A percentile compares a stretch with the other conserved stretches of the same genome.
phyloP scores from a whole-genome alignment of 2,797 vertebrate genomes.

The Helicolenus hilgendorfi region DNA sequence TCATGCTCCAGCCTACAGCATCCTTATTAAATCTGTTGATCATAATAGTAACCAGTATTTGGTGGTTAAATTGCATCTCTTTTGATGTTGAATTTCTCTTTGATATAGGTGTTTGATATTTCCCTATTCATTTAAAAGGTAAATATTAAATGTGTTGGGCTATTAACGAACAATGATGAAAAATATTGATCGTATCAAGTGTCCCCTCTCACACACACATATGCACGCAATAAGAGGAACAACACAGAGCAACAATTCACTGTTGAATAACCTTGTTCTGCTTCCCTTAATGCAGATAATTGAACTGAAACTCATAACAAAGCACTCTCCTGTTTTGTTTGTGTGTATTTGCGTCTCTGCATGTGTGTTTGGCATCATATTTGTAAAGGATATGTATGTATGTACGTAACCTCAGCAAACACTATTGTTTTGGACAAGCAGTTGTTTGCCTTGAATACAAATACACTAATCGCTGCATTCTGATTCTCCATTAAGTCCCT shows the following conservation, averaged over 20 bases:
- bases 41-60: background rate
- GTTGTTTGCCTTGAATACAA: constrained; percentile 54
- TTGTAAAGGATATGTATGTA: constrained; percentile 33
- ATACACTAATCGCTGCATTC: constrained; percentile 52
- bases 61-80: background rate
- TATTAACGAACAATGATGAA: background rate
- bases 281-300: background rate
- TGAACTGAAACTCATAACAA: background rate
- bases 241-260: background rate
- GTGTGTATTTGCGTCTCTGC: background rate
- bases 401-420: constrained; percentile 60
- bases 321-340: constrained; percentile 8
- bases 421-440: constrained; percentile 37
- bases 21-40: background rate
- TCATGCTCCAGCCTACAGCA: background rate
- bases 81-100: background rate
- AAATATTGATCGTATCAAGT: background rate
- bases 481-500: constrained; percentile 50
- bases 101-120: background rate
- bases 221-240: background rate
- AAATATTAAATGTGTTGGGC: background rate
- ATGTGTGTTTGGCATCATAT: background rate
- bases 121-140: constrained; percentile 2
- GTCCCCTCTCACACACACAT: background rate
- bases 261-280: background rate